Percentiles rank a stretch among this genome's conserved stretches.
Conservation (phyloP, 2,888 invertebrate genomes). For the Argyra leucocephala region DNA sequence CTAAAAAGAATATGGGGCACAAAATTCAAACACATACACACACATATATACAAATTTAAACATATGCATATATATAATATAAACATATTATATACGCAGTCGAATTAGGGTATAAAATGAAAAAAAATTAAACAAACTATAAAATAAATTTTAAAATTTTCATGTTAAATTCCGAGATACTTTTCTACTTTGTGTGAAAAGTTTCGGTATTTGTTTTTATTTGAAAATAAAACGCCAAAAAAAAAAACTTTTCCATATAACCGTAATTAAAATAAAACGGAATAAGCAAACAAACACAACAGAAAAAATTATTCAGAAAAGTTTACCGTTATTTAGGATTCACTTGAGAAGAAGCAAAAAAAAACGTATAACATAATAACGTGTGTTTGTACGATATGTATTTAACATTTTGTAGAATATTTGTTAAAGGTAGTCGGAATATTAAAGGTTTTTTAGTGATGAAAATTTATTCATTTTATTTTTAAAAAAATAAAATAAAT, state of each 20-base stretch:
- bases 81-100: too few species aligned
- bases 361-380: too few species aligned
- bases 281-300: neutral
- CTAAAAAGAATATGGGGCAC: neutral
- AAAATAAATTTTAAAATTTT: neutral
- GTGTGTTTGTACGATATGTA: too few species aligned
- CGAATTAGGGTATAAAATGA: too few species aligned
- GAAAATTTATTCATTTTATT: conserved; percentile 1
- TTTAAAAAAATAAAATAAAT: neutral
- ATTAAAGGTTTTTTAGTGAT: conserved; percentile 4
- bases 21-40: too few species aligned
- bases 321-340: neutral
- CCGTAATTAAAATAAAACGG: neutral
- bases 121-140: neutral
- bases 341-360: neutral
- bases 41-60: too few species aligned
- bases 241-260: neutral
- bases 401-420: neutral
- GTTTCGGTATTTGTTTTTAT: neutral
- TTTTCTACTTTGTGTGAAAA: neutral
- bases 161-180: neutral
- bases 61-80: too few species aligned
- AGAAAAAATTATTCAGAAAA: neutral
- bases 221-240: neutral
- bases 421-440: neutral